These are phyloP conservation scores for Mola mola DNA, from an alignment of 2,113 vertebrate genomes.

Conservation along the genomic window DNA sequence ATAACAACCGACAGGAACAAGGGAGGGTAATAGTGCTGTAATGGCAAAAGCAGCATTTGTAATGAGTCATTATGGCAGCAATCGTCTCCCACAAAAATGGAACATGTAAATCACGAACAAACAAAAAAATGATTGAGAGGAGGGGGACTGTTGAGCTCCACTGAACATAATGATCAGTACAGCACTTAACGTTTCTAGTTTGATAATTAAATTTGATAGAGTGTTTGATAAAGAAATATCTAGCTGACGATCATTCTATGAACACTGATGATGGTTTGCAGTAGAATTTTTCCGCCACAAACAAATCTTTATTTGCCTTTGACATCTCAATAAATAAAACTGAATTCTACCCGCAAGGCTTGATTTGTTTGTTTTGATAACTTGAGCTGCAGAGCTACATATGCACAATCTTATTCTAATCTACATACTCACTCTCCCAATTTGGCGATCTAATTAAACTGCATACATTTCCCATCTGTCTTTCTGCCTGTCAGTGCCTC, in stretches of 20 bases:
- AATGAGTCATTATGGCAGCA: conserved; percentile 34
- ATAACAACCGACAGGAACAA: conserved; percentile 9
- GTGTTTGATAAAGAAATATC: too few species aligned
- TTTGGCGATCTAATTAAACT: too few species aligned
- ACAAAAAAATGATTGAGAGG: conserved; percentile 22
- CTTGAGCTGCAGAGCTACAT: too few species aligned
- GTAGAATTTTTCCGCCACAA: too few species aligned
- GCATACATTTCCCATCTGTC: too few species aligned
- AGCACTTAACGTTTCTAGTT: too few species aligned
- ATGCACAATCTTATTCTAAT: too few species aligned
- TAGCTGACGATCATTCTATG: too few species aligned
- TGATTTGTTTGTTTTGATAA: background rate
- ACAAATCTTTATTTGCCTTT: background rate
- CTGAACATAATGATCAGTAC: conserved; percentile 1
- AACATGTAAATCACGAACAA: conserved; percentile 33
- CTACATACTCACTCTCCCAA: too few species aligned
- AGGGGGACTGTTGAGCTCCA: conserved; percentile 4
- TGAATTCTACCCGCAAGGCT: background rate
- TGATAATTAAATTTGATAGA: too few species aligned
- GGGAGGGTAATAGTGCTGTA: conserved; percentile 10
- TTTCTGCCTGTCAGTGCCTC: too few species aligned
- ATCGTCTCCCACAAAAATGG: conserved; percentile 29
- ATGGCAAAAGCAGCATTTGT: conserved; percentile 34
- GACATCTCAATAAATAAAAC: background rate
- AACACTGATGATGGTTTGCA: too few species aligned